Percentiles rank a stretch among this genome's conserved stretches.
These are phyloP conservation scores for Eupeodes corollae DNA, from an alignment of 1,140 invertebrate species.

Conservation along the genomic window DNA sequence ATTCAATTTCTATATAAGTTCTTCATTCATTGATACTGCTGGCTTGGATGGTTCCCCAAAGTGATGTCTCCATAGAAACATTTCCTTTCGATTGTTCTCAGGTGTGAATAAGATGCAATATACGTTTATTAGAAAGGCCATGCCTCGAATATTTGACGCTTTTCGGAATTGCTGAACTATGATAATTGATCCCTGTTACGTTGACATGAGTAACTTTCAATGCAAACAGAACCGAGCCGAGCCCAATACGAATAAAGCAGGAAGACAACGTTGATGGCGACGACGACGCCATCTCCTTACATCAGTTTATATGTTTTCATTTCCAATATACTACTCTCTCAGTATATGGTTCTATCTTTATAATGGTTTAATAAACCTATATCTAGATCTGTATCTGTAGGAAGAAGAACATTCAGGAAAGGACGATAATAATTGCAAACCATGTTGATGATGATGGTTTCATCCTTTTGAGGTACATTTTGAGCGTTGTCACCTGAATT, in stretches of 20 bases:
- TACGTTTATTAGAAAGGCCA: constrained; percentile 10
- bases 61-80: too few relatives aligned
- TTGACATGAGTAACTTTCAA: constrained; percentile 33
- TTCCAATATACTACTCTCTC: too few relatives aligned
- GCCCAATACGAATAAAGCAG: background rate
- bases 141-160: background rate
- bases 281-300: too few relatives aligned
- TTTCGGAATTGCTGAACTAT: constrained; percentile 28
- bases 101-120: constrained; percentile 28
- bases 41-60: too few relatives aligned
- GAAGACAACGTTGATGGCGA: background rate
- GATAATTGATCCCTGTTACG: constrained; percentile 36
- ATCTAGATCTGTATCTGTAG: constrained; percentile 1
- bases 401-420: background rate
- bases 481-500: too few relatives aligned
- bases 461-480: too few relatives aligned
- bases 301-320: background rate
- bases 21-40: too few relatives aligned
- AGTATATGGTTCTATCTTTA: background rate
- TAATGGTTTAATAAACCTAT: too few relatives aligned
- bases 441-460: too few relatives aligned
- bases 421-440: too few relatives aligned
- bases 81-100: constrained; percentile 19
- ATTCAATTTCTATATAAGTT: too few relatives aligned
- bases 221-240: constrained; percentile 19